Evolutionary conservation across 2,888 invertebrate species (phyloP).

Genomic region (Lasioglossum oenotherae): DNA sequence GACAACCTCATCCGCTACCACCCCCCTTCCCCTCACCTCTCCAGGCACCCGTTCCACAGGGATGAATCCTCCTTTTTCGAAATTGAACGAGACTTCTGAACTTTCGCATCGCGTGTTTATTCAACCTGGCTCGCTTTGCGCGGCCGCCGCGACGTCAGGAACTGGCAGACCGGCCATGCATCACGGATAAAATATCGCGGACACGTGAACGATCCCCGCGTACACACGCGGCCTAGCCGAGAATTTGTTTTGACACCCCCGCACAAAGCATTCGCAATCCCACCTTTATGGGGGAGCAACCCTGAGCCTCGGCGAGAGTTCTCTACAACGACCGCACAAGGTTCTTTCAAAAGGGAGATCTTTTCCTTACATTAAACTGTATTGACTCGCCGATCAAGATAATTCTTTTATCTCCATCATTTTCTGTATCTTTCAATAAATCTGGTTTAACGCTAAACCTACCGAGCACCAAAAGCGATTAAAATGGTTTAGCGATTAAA

Average conservation of each 20-base stretch:
- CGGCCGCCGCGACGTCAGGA: conserved; percentile 36
- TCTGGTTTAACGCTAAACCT: not conserved
- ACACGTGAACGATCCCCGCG: conserved; percentile 31
- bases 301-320: not conserved
- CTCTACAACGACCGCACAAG: not conserved
- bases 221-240: not conserved
- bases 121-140: conserved; percentile 33
- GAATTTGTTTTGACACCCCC: conserved; percentile 40
- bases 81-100: conserved; percentile 41
- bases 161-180: conserved; percentile 43
- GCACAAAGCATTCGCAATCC: conserved; percentile 12
- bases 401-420: not conserved
- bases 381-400: not conserved
- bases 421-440: not conserved
- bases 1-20: conserved; percentile 7
- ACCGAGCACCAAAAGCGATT: no score
- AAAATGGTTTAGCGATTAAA: no score
- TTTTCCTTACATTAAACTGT: not conserved
- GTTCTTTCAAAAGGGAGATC: not conserved
- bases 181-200: conserved; percentile 50
- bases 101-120: conserved; percentile 50
- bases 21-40: not conserved
- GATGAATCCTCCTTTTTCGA: conserved; percentile 17
- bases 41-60: not conserved
- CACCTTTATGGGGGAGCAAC: not conserved